Base-by-base conservation (phyloP, 2,113 vertebrate species). In the Sylvietta virens region DNA sequence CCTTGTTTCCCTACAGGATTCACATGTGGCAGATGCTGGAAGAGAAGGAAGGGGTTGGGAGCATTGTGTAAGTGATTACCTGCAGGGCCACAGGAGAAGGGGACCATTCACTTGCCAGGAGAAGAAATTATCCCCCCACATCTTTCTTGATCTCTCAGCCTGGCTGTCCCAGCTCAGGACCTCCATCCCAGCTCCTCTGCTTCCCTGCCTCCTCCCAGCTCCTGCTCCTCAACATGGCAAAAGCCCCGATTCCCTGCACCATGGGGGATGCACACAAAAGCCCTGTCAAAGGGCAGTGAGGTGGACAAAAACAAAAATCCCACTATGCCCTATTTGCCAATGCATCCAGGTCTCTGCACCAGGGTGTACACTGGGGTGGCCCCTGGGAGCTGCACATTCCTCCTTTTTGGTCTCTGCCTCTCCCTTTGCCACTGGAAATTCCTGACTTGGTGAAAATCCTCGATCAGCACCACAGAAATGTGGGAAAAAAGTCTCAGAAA, bases 311-410 rank as follows among this genome's bases (percentile, higher is more conserved):
- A 14, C n/a, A 23, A 24, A 30, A 19, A 9, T 21, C 16, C 17
- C n/a, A 15, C 21, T 39, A 27, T 27, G 44, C 17, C 3, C 14
- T 15, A 2, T 44, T 5, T 0, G 0, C n/a, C 2, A 2, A 2
- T 31, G n/a, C 31, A 64, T 51, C 5, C 40, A 18, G 21, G 33
- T 26, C 33, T 64, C 40, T 64, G 16, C 60, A 42, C 31, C 37
- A 18, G 8, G 4, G 7, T 30, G 18, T 30, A 53, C 30, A 16
- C 23, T 2, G 2, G 5, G 7, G 7, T 53, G 50, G 37, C n/a
- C 70, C 24, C 27, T 16, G 31, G 24, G 9, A 37, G 16, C 22
- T 82, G 17, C 9, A 1, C 6, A 1, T 71, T 58, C 35, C 56
- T 27, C 15, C 6, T 22, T 60, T 73, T 37, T 62, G 23, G 23